Evolutionary conservation across 2,113 vertebrate genomes (phyloP).

Genomic region (Piprites chloris): DNA sequence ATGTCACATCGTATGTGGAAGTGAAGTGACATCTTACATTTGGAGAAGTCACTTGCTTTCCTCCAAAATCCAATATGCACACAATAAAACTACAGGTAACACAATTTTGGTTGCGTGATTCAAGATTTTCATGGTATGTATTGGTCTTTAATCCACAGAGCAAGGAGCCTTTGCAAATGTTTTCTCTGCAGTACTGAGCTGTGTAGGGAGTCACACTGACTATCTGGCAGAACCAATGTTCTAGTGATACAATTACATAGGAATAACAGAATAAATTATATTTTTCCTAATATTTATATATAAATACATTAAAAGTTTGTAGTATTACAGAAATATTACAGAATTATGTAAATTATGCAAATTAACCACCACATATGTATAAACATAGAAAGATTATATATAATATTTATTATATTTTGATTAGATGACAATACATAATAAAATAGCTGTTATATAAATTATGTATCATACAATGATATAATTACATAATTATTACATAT

Average conservation of each 20-base stretch:
- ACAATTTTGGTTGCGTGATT: not conserved
- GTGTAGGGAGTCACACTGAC: not conserved
- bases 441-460: not conserved
- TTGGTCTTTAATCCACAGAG: not conserved
- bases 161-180: not conserved
- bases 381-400: not conserved
- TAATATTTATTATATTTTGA: not conserved
- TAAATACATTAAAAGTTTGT: not conserved
- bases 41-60: not conserved
- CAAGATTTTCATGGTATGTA: not conserved
- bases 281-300: not conserved
- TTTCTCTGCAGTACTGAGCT: not conserved
- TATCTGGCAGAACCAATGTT: not conserved
- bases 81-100: not conserved
- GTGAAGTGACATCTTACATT: not conserved
- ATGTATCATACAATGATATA: not conserved
- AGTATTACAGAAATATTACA: not conserved
- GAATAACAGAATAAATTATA: not conserved
- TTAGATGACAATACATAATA: not conserved
- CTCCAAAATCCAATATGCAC: not conserved
- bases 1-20: rapidly evolving
- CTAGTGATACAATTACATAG: not conserved
- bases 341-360: not conserved
- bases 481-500: not conserved
- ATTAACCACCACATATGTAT: not conserved